Evolutionary conservation across 2,113 vertebrate genomes (phyloP), one percentile per base, ranked within the genome.

Genomic region (Triplophysa rosa): DNA sequence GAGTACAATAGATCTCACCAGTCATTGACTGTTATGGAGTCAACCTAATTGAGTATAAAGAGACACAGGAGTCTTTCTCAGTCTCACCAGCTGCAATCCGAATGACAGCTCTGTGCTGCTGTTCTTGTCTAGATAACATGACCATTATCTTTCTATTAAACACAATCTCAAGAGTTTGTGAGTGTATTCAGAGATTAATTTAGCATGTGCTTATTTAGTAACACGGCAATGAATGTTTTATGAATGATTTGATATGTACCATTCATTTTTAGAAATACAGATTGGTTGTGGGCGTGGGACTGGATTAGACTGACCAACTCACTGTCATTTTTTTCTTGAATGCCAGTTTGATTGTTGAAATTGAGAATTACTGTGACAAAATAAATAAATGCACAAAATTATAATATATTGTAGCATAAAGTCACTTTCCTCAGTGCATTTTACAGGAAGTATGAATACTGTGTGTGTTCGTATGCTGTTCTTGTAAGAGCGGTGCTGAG

Each of bases 81-180:
- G 49, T 63, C 52, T 26, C 65, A 67, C 23, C 78, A 85, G 80
- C 83, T 85, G 83, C 83, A 80, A 77, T 33, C 52, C 10, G 56
- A 21, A 71, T 33, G 62, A 45, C 14, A 59, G 47, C 45, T 29
- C 61, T n/a, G 65, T 52, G 24, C 66, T 59, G 72, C 14, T 59
- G 47, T 42, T 70, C 49, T 47, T 77, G n/a, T 9, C 33, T 72
- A 26, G 23, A 58, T 29, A 8, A 24, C 40, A 68, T 62, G 33
- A 33, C 29, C 13, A 13, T 45, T 54, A 16, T 42, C 19, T 65
- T 79, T 69, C 23, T 70, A 26, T 33, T 13, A n/a, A 56, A 58
- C 68, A 23, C 2, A 72, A 70, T 70, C 49, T 23, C 54, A 40
- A 23, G 12, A 23, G 54, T 19, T 6, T 56, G 45, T 19, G 24